Base-by-base conservation (phyloP, 1,140 invertebrate species). In the Drosophila suzukii region DNA sequence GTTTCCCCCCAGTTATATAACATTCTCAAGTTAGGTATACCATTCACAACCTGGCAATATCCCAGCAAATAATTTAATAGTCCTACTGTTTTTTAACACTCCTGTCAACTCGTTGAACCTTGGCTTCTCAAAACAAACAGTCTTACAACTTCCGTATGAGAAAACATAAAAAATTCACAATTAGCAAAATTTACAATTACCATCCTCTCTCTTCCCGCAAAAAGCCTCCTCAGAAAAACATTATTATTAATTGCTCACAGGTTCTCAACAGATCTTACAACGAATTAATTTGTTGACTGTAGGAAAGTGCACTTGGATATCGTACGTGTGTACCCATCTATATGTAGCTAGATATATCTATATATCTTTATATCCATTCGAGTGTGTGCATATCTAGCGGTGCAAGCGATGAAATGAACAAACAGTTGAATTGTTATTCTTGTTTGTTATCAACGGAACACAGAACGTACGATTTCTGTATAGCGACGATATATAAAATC, bases 271-370 rank as follows among this genome's bases (percentile, higher is more conserved):
- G 44, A 50, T 58, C 66, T 50, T 72, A 72, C 68, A 58, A 27
- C 65, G 53, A 72, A 72, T 71, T 72, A 72, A 71, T 72, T 70
- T 71, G 68, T 72, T 72, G 43, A 71, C 68, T 71, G 30, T 41
- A 71, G 36, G 53, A 72, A 50, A 72, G 65, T 43, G 30, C 20
- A 50, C 65, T 71, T 13, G 53, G 10, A 49, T 58, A 71, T 17
- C 38, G 17, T 24, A 51, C 15, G 34, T 24, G 17, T 34, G 4
- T 27, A 12, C 12, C 30, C 6, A 32, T 32, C 43, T 43, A n/a
- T 30, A 65, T 3, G 11, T 17, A 3, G 15, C 4, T 46, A 27
- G 36, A 46, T 12, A 13, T 46, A 4, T 7, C 24, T 30, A 24
- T 46, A 11, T 27, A 44, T 36, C 30, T 5, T 30, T 50, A 17